A percentile compares a stretch with the other conserved stretches of the same genome.
These are phyloP conservation scores for Periparus ater DNA, from an alignment of 2,797 vertebrate species.

Conservation along the genomic window DNA sequence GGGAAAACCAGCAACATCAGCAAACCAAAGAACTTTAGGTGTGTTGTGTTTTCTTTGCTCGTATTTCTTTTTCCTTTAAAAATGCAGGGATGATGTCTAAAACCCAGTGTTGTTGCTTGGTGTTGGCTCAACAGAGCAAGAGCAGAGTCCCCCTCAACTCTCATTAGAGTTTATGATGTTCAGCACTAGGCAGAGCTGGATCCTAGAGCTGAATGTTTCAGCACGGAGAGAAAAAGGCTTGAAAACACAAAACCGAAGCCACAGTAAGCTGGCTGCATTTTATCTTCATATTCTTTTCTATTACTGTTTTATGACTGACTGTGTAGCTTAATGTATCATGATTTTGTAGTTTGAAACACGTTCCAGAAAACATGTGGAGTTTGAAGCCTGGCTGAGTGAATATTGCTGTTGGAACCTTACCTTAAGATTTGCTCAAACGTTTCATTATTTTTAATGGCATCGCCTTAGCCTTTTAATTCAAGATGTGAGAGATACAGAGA, in stretches of 20 bases:
- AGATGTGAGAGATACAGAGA: not conserved
- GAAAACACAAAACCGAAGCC: not conserved
- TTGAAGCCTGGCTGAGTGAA: slow-evolving; percentile 19
- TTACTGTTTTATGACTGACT: not conserved
- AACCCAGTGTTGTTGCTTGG: not conserved
- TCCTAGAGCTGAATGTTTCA: not conserved
- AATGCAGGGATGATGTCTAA: not conserved
- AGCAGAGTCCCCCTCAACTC: not conserved
- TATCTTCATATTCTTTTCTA: slow-evolving; percentile 15
- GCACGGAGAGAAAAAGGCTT: not conserved
- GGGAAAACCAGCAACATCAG: not conserved
- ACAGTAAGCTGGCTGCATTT: not conserved
- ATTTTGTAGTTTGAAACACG: not conserved
- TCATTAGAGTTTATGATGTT: not conserved
- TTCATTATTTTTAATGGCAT: slow-evolving; percentile 17
- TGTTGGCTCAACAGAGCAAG: not conserved
- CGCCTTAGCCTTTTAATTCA: not conserved
- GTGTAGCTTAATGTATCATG: not conserved
- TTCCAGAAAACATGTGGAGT: slow-evolving; percentile 29
- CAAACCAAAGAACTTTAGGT: not conserved
- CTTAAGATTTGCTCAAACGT: not conserved
- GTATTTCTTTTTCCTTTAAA: not conserved
- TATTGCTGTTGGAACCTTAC: slow-evolving; percentile 53
- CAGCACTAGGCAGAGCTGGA: not conserved
- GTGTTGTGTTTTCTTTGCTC: rapidly evolving